Percentiles rank a stretch among this genome's conserved stretches.
phyloP scores from a whole-genome alignment of 2,888 invertebrate species.

The Liodrosophila aerea region DNA sequence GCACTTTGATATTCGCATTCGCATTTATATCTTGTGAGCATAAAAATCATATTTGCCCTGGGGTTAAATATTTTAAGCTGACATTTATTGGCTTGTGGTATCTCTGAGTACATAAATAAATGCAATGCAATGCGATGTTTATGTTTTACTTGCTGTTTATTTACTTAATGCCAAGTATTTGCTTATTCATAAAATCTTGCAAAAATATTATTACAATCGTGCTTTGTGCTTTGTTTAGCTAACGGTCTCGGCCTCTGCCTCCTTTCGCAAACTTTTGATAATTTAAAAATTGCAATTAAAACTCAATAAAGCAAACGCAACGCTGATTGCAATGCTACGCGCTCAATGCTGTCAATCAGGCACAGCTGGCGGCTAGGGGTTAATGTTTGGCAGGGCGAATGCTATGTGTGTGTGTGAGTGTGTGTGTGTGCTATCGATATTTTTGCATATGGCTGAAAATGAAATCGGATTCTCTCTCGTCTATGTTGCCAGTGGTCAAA shows the following conservation, averaged over 20 bases:
- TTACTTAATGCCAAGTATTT: constrained; percentile 54
- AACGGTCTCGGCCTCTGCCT: neutral
- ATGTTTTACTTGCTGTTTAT: constrained; percentile 56
- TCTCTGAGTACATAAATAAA: constrained; percentile 11
- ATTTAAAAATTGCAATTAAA: constrained; percentile 45
- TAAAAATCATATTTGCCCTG: constrained; percentile 51
- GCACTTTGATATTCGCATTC: constrained; percentile 8
- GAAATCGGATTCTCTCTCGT: constrained; percentile 16
- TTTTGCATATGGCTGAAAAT: constrained; percentile 27
- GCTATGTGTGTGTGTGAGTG: neutral
- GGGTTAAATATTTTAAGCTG: constrained; percentile 33
- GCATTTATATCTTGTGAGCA: constrained; percentile 5
- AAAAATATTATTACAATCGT: constrained; percentile 61
- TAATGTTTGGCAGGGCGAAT: neutral
- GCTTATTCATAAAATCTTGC: constrained; percentile 40
- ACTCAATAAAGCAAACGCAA: constrained; percentile 28
- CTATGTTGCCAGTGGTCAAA: constrained; percentile 50
- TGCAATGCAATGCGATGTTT: constrained; percentile 6
- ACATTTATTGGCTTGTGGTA: constrained; percentile 28
- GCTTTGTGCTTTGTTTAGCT: constrained; percentile 16
- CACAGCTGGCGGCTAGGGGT: neutral
- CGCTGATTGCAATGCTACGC: constrained; percentile 39
- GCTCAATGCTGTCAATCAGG: constrained; percentile 33
- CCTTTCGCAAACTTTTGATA: neutral
- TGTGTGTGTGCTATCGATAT: neutral